phyloP scores from a whole-genome alignment of 2,113 vertebrate species.

The Anolis sagrei region DNA sequence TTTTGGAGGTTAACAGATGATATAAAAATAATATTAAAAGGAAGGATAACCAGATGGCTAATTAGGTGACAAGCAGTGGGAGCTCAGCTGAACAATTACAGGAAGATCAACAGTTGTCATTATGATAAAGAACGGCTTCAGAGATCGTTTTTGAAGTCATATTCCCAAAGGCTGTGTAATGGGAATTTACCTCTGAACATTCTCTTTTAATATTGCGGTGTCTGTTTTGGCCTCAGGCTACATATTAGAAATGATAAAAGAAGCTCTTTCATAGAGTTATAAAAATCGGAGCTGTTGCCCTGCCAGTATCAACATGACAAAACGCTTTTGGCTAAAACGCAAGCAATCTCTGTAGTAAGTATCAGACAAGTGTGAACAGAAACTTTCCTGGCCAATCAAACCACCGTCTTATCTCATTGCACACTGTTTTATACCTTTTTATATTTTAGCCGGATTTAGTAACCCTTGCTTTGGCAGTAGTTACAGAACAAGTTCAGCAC shows the following conservation, averaged over 20 bases:
- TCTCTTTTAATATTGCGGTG: conserved; percentile 56
- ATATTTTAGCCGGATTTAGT: conserved; percentile 46
- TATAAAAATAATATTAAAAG: background rate
- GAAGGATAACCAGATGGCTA: background rate
- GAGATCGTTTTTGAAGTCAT: conserved; percentile 39
- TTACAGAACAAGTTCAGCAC: conserved; percentile 43
- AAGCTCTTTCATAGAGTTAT: conserved; percentile 62
- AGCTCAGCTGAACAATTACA: conserved; percentile 26
- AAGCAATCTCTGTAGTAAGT: background rate
- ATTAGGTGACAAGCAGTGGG: background rate
- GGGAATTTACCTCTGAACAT: conserved; percentile 67
- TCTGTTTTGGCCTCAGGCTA: conserved; percentile 74
- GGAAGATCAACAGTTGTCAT: conserved; percentile 20
- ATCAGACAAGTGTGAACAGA: conserved; percentile 56
- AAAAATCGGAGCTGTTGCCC: conserved; percentile 55
- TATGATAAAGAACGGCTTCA: conserved; percentile 12
- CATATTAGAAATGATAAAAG: conserved; percentile 75
- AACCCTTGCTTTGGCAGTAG: conserved; percentile 57
- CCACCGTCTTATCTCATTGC: conserved; percentile 29
- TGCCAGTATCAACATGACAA: conserved; percentile 72
- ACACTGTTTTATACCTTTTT: conserved; percentile 42
- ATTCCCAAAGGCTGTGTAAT: conserved; percentile 38
- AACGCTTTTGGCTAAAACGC: conserved; percentile 34
- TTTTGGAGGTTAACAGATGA: background rate
- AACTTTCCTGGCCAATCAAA: conserved; percentile 27